phyloP scores from a whole-genome alignment of 2,797 vertebrate genomes.

The Miichthys miiuy region DNA sequence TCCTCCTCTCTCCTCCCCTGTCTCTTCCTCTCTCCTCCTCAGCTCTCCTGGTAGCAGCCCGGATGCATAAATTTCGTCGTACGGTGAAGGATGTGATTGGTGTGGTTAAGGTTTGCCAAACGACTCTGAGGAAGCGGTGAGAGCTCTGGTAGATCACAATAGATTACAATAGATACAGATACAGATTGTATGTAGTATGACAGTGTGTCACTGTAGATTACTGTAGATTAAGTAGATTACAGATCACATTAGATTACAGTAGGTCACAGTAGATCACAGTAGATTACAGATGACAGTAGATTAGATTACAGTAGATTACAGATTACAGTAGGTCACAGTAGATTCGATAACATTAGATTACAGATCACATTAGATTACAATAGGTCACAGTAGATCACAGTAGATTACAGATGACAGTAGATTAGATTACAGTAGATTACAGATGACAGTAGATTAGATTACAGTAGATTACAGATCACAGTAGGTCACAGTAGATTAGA shows the following conservation, averaged over 20 bases:
- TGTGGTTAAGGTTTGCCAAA: conserved; percentile 98
- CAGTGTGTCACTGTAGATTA: background rate
- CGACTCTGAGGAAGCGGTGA: conserved; percentile 96
- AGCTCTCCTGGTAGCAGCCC: conserved; percentile 96
- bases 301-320: background rate
- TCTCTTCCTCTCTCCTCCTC: conserved; percentile 23
- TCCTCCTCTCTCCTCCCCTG: too few species aligned
- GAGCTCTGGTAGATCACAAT: conserved; percentile 8
- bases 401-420: background rate
- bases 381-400: too few species aligned
- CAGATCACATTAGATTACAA: background rate
- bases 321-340: background rate
- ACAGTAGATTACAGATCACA: background rate
- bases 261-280: background rate
- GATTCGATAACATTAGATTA: too few species aligned
- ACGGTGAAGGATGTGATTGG: conserved; percentile 97
- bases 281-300: too few species aligned
- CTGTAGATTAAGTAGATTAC: background rate
- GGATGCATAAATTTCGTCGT: conserved; percentile 97
- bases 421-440: background rate
- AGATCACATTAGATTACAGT: background rate
- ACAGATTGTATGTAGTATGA: background rate
- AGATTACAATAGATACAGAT: background rate
- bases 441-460: background rate
- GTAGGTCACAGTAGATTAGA: background rate